Evolutionary conservation across 1,140 invertebrate species (phyloP), one percentile per base, ranked within the genome.

Genomic region (Eueides isabella): DNA sequence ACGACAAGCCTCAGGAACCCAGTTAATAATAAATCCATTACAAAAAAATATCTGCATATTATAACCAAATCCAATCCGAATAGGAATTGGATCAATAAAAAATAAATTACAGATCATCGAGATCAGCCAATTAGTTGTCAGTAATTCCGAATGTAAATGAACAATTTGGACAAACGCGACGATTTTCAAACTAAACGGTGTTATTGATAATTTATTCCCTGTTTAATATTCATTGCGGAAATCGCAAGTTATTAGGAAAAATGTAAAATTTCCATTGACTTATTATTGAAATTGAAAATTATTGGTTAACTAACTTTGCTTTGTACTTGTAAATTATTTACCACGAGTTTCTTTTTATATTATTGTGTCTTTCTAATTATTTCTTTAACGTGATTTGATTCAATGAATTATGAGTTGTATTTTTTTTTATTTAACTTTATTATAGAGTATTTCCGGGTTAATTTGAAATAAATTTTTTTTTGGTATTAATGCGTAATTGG

Each of bases 91-190:
- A 63, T 75, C 67, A 64, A 65, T 74, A 74, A 70, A 30, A 75
- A 75, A 71, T 67, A 75, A 67, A 75, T 71, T 71, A 23, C 41
- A 65, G 68, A 67, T 75, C 69, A 75, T 71, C 61, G 74, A 71
- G 63, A 75, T 69, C 69, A 71, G 68, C 68, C 65, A 68, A 75
- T 75, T 75, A 75, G 70, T 74, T 76, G 61, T 67, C 75, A 79
- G 77, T 86, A 83, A 86, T 86, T 87, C 81, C 79, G 74, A 85
- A 90, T 90, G 87, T 87, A 88, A 89, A 89, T 89, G 85, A 81
- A 48, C 86, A 88, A 88, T 90, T 87, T 86, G 82, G 78, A 67
- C 48, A 72, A 77, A 82, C 81, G 82, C 78, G 80, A 85, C 82
- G 80, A 86, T 85, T 90, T 85, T 80, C 81, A 76, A 80, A 81